phyloP scores from a whole-genome alignment of 2,888 invertebrate species.

The Aradus depressus region DNA sequence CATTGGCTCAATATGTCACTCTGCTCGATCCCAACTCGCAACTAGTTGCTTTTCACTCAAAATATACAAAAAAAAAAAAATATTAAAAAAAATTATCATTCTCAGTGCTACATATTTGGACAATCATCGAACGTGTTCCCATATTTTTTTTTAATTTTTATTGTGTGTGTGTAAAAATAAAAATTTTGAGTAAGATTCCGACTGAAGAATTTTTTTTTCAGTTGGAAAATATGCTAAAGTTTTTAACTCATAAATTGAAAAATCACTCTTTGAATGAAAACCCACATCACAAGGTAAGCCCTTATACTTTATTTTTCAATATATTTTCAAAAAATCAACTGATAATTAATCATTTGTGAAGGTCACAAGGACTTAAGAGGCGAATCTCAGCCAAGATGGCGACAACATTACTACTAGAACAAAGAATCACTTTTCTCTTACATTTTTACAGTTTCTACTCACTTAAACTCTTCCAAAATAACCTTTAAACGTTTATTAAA shows the following conservation, averaged over 20 bases:
- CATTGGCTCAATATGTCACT: not conserved
- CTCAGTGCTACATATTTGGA: too few species aligned
- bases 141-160: too few species aligned
- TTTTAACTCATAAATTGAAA: slow-evolving; percentile 73
- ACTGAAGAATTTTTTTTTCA: not conserved
- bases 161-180: too few species aligned
- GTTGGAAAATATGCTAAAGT: slow-evolving; percentile 66
- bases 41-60: not conserved
- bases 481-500: too few species aligned
- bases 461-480: not conserved
- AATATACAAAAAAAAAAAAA: not conserved
- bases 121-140: too few species aligned
- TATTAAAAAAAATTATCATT: too few species aligned
- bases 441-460: slow-evolving; percentile 3
- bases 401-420: slow-evolving; percentile 45
- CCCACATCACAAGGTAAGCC: slow-evolving; percentile 26
- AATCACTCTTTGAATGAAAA: slow-evolving; percentile 72
- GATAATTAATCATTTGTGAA: slow-evolving; percentile 33
- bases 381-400: slow-evolving; percentile 43
- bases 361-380: slow-evolving; percentile 35
- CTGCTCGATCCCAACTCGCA: too few species aligned
- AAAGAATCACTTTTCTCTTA: slow-evolving; percentile 41
- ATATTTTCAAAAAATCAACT: not conserved
- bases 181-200: too few species aligned
- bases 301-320: not conserved